Percentiles rank a stretch among this genome's conserved stretches.
phyloP scores from a whole-genome alignment of 2,888 invertebrate genomes.

The Tenthredo distinguenda region DNA sequence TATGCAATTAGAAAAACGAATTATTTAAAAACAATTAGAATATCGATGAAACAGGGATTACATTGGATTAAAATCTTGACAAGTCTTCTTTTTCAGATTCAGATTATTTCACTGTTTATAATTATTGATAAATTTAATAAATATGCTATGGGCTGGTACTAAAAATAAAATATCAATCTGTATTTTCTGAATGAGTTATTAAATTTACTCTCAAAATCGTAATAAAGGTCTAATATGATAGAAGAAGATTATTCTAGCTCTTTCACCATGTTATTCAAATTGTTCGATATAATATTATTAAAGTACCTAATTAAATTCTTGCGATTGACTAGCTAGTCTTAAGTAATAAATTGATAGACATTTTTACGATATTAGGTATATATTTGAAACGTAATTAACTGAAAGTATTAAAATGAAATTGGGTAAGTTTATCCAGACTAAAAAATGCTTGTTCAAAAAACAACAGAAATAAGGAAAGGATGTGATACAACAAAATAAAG shows the following conservation, averaged over 20 bases:
- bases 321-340: neutral
- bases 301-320: neutral
- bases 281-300: neutral
- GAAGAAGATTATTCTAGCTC: neutral
- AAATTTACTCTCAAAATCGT: neutral
- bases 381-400: neutral
- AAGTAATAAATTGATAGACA: neutral
- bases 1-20: neutral
- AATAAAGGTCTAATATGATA: neutral
- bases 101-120: neutral
- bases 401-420: neutral
- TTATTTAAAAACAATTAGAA: neutral
- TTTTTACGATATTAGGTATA: neutral
- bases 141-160: slow-evolving; percentile 30
- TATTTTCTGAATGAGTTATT: neutral
- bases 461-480: too few species aligned
- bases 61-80: neutral
- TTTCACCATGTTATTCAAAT: neutral
- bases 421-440: neutral
- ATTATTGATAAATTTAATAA: slow-evolving; percentile 14
- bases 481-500: neutral
- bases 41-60: neutral
- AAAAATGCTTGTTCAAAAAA: neutral
- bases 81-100: neutral
- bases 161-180: slow-evolving; percentile 3